Percentiles rank a stretch among this genome's conserved stretches.
phyloP scores from a whole-genome alignment of 2,888 invertebrate species.

The Drosophila paracracens region DNA sequence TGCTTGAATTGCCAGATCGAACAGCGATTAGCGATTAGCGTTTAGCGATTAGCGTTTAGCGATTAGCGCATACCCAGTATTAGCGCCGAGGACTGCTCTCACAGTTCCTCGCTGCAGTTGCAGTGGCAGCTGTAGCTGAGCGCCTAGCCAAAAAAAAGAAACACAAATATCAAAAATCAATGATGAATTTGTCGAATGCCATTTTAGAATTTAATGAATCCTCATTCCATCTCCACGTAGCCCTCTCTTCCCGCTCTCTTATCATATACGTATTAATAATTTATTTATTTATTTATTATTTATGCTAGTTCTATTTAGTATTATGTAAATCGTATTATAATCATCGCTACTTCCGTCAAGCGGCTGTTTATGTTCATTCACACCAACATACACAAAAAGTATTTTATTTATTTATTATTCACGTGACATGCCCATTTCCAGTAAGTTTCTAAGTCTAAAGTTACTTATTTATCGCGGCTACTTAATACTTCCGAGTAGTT shows the following conservation, averaged over 20 bases:
- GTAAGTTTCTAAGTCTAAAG: conserved; percentile 18
- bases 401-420: conserved; percentile 39
- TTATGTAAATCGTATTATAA: conserved; percentile 26
- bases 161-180: conserved; percentile 6
- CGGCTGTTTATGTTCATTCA: conserved; percentile 23
- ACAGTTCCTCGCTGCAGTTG: conserved; percentile 25
- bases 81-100: conserved; percentile 36
- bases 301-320: conserved; percentile 30
- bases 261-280: conserved; percentile 48
- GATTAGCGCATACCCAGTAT: conserved; percentile 40
- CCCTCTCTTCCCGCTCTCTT: conserved; percentile 1
- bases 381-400: conserved; percentile 20
- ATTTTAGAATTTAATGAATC: conserved; percentile 43
- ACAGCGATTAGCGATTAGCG: background rate
- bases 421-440: conserved; percentile 20
- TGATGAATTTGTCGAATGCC: conserved; percentile 57
- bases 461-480: background rate
- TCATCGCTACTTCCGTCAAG: conserved; percentile 5
- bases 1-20: conserved; percentile 1
- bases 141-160: conserved; percentile 22
- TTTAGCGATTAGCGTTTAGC: background rate
- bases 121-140: conserved; percentile 3
- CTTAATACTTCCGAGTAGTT: conserved; percentile 5
- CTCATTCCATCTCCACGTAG: background rate
- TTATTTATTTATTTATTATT: conserved; percentile 44